A percentile compares a stretch with the other conserved stretches of the same genome.
Conservation (phyloP, 2,113 vertebrate genomes). For the Hippocampus zosterae region DNA sequence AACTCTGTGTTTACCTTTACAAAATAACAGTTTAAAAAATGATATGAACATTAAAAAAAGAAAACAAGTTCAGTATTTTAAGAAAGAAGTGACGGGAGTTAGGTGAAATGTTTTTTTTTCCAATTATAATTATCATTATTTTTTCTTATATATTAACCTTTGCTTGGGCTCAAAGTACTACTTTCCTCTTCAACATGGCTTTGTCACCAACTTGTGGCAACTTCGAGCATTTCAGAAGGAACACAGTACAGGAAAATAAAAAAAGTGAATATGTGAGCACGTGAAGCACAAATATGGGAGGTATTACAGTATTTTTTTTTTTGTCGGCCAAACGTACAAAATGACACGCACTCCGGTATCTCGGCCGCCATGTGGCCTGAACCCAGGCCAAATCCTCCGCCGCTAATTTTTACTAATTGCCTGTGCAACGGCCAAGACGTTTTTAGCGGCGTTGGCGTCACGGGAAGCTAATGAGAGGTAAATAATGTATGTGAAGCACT, state of each 20-base stretch:
- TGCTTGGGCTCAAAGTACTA: too few relatives aligned
- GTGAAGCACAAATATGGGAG: neutral
- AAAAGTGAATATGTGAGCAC: neutral
- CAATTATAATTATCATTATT: too few relatives aligned
- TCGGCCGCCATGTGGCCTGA: slow-evolving; percentile 79
- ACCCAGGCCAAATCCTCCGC: slow-evolving; percentile 76
- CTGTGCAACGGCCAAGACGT: slow-evolving; percentile 72
- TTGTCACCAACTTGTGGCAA: neutral
- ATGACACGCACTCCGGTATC: slow-evolving; percentile 75
- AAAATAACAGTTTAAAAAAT: neutral
- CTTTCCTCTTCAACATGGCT: neutral
- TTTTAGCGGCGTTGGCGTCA: slow-evolving; percentile 72
- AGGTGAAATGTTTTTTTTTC: too few relatives aligned
- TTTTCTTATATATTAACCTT: too few relatives aligned
- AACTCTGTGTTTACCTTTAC: neutral
- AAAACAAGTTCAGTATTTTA: too few relatives aligned
- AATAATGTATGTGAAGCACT: slow-evolving; percentile 80
- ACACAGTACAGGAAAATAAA: neutral
- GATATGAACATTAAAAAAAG: neutral
- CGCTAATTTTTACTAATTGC: slow-evolving; percentile 82
- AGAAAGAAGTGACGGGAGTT: too few relatives aligned
- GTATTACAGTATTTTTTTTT: slow-evolving; percentile 65
- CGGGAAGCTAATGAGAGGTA: slow-evolving; percentile 80
- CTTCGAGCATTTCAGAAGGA: neutral
- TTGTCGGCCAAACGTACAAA: slow-evolving; percentile 73